Evolutionary conservation across 2,113 vertebrate species (phyloP).

Genomic region (Catharus bicknelli): DNA sequence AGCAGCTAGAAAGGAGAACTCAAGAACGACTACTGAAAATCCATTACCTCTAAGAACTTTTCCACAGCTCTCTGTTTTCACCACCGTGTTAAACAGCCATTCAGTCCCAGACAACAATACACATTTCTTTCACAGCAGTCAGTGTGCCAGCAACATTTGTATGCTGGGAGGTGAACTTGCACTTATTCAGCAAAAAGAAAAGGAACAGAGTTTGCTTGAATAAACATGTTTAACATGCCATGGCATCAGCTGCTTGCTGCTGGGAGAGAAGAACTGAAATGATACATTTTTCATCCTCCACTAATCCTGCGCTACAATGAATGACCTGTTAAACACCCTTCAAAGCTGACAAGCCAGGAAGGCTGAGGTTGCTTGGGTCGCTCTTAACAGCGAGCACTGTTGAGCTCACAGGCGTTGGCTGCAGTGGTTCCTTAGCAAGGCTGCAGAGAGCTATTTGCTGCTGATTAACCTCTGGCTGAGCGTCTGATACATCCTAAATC

Average conservation of each 20-base stretch:
- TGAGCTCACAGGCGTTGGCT: not conserved
- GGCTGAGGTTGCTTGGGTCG: not conserved
- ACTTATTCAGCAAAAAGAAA: slow-evolving; percentile 23
- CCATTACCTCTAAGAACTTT: not conserved
- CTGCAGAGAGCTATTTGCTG: not conserved
- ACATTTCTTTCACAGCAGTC: slow-evolving; percentile 1
- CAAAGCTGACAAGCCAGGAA: not conserved
- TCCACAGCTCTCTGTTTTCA: slow-evolving; percentile 17
- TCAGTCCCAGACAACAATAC: not conserved
- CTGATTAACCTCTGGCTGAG: not conserved
- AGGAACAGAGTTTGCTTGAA: slow-evolving; percentile 41
- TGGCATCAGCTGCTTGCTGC: slow-evolving; percentile 10
- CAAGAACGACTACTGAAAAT: not conserved
- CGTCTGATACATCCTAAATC: not conserved
- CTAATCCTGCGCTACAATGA: slow-evolving; percentile 45
- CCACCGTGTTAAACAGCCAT: not conserved
- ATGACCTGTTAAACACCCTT: slow-evolving; percentile 20
- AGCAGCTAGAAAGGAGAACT: not conserved
- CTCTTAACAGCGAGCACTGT: not conserved
- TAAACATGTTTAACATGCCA: slow-evolving; percentile 59
- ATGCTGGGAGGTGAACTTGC: not conserved
- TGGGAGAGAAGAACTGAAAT: slow-evolving; percentile 41
- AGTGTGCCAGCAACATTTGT: not conserved
- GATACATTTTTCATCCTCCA: slow-evolving; percentile 52
- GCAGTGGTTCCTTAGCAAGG: not conserved